These are phyloP conservation scores for Drosophila gunungcola DNA, from an alignment of 1,140 invertebrate species.

Conservation along the genomic window DNA sequence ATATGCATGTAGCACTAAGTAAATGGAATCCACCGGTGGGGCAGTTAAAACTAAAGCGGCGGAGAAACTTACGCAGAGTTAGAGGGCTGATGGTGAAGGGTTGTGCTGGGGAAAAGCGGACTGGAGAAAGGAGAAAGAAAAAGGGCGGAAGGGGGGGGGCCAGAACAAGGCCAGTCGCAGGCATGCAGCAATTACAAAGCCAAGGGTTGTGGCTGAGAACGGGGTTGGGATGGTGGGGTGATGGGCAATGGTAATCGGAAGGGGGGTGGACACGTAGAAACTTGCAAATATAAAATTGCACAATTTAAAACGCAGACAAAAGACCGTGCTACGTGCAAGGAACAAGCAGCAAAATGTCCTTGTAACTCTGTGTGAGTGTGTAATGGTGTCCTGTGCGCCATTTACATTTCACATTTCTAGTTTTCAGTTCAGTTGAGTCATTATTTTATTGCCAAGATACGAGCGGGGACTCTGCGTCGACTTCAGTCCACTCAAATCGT, in stretches of 20 bases:
- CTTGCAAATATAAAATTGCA: slow-evolving; percentile 83
- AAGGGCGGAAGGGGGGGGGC: neutral
- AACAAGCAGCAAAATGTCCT: slow-evolving; percentile 43
- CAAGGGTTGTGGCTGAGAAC: slow-evolving; percentile 25
- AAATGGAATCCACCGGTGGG: slow-evolving; percentile 28
- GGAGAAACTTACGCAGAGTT: slow-evolving; percentile 60
- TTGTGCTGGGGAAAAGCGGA: neutral
- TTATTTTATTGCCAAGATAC: slow-evolving; percentile 84
- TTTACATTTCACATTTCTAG: slow-evolving; percentile 83
- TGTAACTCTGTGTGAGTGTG: slow-evolving; percentile 26
- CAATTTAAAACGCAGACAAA: slow-evolving; percentile 75
- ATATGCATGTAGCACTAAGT: slow-evolving; percentile 19
- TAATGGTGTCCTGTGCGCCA: slow-evolving; percentile 68
- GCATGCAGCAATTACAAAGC: slow-evolving; percentile 74
- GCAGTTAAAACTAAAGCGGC: slow-evolving; percentile 58
- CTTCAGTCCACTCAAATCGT: slow-evolving; percentile 5
- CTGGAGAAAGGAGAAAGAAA: neutral
- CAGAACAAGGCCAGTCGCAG: slow-evolving; percentile 47
- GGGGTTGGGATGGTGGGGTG: neutral
- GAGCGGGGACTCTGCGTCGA: slow-evolving; percentile 57
- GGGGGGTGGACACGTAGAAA: slow-evolving; percentile 58
- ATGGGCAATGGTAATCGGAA: slow-evolving; percentile 2
- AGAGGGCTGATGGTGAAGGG: slow-evolving; percentile 8
- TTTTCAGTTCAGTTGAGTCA: slow-evolving; percentile 84
- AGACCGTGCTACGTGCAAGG: slow-evolving; percentile 57